Percentiles rank a stretch among this genome's conserved stretches.
Conservation (phyloP, 1,140 invertebrate genomes). For the Heliconius hewitsoni region DNA sequence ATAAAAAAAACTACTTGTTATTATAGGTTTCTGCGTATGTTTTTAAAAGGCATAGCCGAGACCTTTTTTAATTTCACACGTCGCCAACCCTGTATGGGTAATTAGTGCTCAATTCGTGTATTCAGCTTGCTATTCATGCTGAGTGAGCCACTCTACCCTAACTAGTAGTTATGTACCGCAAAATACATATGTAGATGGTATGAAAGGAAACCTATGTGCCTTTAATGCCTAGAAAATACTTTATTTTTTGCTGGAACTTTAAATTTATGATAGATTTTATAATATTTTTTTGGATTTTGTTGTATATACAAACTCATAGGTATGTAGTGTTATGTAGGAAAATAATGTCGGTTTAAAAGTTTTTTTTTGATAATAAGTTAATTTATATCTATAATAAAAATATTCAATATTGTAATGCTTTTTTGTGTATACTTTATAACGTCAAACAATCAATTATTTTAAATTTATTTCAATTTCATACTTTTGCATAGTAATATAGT, state of each 20-base stretch:
- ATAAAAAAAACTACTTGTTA: neutral
- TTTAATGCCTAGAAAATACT: constrained; percentile 14
- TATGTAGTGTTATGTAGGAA: no score
- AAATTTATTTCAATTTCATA: no score
- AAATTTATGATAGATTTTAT: neutral
- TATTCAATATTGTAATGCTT: no score
- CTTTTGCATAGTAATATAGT: neutral
- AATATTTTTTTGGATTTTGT: neutral
- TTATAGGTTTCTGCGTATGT: constrained; percentile 21
- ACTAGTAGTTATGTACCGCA: constrained; percentile 37
- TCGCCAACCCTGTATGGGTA: constrained; percentile 71
- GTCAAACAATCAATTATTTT: no score
- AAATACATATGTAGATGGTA: constrained; percentile 21
- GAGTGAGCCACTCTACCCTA: constrained; percentile 57
- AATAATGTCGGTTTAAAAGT: no score
- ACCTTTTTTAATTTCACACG: constrained; percentile 77
- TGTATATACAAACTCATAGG: no score
- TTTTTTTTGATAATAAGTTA: no score
- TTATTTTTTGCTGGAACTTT: neutral
- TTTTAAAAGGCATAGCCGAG: constrained; percentile 43
- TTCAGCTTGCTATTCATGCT: constrained; percentile 64
- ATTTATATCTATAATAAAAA: no score
- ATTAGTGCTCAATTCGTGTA: constrained; percentile 78
- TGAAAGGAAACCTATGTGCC: constrained; percentile 26
- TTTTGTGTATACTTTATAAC: no score